phyloP scores from a whole-genome alignment of 2,113 vertebrate genomes.

The Leptocoma aspasia region DNA sequence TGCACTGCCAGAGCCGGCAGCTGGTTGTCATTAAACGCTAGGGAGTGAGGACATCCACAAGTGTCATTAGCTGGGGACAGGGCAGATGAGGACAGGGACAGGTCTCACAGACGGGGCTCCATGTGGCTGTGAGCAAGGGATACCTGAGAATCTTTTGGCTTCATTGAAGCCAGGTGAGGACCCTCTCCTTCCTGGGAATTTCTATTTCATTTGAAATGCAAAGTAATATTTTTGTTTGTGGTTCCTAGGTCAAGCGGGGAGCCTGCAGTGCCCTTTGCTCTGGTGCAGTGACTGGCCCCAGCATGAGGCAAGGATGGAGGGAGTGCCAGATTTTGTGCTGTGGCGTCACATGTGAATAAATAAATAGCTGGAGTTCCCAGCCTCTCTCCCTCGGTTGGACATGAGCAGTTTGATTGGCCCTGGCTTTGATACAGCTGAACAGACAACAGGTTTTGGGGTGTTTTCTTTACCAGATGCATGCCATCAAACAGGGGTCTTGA shows the following conservation, averaged over 20 bases:
- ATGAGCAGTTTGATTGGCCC: not conserved
- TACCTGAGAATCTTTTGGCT: not conserved
- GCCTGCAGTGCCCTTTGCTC: not conserved
- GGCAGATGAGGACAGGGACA: not conserved
- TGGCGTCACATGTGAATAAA: conserved; percentile 1
- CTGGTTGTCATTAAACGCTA: not conserved
- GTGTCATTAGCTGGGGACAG: not conserved
- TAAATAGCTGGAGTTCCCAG: not conserved
- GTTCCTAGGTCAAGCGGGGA: not conserved
- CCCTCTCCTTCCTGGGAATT: not conserved
- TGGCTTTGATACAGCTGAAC: not conserved
- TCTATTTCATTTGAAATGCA: not conserved
- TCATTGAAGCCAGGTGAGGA: not conserved
- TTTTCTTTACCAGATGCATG: not conserved
- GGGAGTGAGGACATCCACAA: not conserved
- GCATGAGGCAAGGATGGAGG: not conserved
- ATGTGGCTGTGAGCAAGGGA: accelerated
- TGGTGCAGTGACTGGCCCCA: not conserved
- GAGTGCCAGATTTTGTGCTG: not conserved
- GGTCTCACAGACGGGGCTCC: not conserved
- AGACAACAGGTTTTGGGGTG: not conserved
- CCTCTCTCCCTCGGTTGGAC: not conserved
- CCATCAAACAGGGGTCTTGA: not conserved
- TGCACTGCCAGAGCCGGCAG: not conserved
- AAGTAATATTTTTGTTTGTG: not conserved